Base-by-base conservation (phyloP, 92 coral and sea anemone genomes). In the Scolanthus callimorphus region DNA sequence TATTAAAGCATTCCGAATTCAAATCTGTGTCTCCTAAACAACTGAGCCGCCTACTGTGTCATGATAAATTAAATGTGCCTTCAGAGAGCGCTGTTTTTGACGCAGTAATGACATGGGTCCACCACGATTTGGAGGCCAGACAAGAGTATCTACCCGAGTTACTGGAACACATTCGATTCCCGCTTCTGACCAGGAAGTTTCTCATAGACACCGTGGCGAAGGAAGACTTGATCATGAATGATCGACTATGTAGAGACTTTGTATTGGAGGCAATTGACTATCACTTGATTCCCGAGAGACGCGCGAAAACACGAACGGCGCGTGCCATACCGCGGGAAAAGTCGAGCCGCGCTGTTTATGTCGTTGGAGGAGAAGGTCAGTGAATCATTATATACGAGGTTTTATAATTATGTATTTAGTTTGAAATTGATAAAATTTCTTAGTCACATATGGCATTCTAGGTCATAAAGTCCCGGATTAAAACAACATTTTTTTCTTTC, bases 321-420 rank as follows among this genome's bases (percentile, higher is more conserved):
- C 81, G 94, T 29, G 55, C 92, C 6, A 78, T 87, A 50, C 96
- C 96, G 11, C 59, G 98, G 52, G 92, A 88, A n/a, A 74, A 80
- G 46, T 80, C 88, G 10, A 92, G 87, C 51, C 85, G 98, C 26
- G 72, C 80, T 52, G 73, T 92, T 13, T 92, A 88, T 43, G 62
- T 92, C 13, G 79, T 92, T 19, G 98, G 98, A 34, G 98, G 98
- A 24, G 98, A 92, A 92, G 96, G 98, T 92, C 55, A 68, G 72
- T 3, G 6, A n/a, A 3, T 22, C 24, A 27, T 20, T 25, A 37
- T 29, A 20, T n/a, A n/a, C n/a, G n/a, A n/a, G n/a, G n/a, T n/a
- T n/a, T n/a, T n/a, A n/a, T n/a, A n/a, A n/a, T n/a, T n/a, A n/a
- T n/a, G n/a, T n/a, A n/a, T n/a, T n/a, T n/a, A n/a, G n/a, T n/a